phyloP scores from a whole-genome alignment of 2,888 invertebrate genomes.

The Ochropacha duplaris region DNA sequence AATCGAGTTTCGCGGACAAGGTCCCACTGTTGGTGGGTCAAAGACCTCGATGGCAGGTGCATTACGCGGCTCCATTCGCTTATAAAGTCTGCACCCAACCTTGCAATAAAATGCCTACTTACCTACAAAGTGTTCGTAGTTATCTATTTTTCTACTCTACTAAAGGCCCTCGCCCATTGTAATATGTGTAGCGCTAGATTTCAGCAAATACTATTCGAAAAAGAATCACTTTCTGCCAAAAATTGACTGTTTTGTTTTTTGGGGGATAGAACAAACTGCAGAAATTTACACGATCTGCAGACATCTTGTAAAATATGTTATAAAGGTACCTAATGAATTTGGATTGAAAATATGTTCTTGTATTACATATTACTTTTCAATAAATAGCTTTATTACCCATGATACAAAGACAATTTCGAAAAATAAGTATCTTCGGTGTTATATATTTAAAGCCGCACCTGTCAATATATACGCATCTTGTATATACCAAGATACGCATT shows the following conservation, averaged over 20 bases:
- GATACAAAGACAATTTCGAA: no score
- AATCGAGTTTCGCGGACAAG: conserved; percentile 51
- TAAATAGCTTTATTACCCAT: no score
- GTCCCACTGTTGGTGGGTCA: conserved; percentile 33
- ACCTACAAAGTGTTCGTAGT: neutral
- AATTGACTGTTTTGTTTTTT: neutral
- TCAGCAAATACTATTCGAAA: no score
- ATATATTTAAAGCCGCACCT: no score
- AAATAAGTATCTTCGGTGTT: no score
- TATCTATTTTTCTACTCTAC: neutral
- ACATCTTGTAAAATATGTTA: no score
- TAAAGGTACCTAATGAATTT: no score
- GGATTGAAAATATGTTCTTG: neutral
- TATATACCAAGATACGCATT: no score
- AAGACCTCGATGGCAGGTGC: conserved; percentile 40
- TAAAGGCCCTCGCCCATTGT: neutral
- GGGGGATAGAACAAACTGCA: neutral
- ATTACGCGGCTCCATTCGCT: conserved; percentile 22
- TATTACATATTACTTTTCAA: neutral
- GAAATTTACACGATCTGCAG: no score
- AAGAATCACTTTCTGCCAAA: no score
- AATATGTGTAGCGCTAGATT: neutral
- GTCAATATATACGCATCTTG: no score
- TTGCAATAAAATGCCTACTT: neutral
- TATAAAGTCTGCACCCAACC: neutral